phyloP scores from a whole-genome alignment of 2,797 vertebrate species.

The Rhinatrema bivittatum region DNA sequence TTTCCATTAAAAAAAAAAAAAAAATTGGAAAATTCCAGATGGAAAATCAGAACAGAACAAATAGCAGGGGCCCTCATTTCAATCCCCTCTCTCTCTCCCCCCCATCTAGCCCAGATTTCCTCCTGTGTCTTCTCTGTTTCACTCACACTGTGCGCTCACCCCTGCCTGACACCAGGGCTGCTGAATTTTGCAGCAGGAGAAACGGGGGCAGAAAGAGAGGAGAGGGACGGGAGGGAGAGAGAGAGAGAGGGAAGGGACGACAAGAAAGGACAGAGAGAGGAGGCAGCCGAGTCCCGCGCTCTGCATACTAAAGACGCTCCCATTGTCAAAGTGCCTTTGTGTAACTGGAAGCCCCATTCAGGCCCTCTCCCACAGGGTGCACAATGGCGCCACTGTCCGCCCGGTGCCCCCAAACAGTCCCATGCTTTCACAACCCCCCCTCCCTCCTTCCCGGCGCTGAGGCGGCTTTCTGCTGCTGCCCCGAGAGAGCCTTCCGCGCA shows the following conservation, averaged over 20 bases:
- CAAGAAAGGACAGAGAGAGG: not conserved
- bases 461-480: not conserved
- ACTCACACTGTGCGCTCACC: not conserved
- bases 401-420: conserved; percentile 40
- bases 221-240: not conserved
- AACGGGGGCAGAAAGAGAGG: not conserved
- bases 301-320: conserved; percentile 48
- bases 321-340: conserved; percentile 58
- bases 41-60: too few species aligned
- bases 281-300: conserved; percentile 3
- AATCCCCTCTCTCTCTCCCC: not conserved
- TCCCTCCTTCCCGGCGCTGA: not conserved
- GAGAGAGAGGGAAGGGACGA: not conserved
- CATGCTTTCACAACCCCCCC: conserved; percentile 36
- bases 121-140: not conserved
- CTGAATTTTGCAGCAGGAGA: not conserved
- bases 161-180: not conserved
- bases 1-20: too few species aligned
- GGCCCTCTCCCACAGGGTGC: conserved; percentile 27
- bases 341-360: conserved; percentile 46
- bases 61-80: not conserved
- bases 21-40: too few species aligned
- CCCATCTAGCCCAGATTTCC: not conserved
- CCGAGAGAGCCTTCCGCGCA: not conserved
- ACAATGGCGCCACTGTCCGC: conserved; percentile 55